Evolutionary conservation across 2,888 invertebrate species (phyloP).

Genomic region (Coelopa pilipes): DNA sequence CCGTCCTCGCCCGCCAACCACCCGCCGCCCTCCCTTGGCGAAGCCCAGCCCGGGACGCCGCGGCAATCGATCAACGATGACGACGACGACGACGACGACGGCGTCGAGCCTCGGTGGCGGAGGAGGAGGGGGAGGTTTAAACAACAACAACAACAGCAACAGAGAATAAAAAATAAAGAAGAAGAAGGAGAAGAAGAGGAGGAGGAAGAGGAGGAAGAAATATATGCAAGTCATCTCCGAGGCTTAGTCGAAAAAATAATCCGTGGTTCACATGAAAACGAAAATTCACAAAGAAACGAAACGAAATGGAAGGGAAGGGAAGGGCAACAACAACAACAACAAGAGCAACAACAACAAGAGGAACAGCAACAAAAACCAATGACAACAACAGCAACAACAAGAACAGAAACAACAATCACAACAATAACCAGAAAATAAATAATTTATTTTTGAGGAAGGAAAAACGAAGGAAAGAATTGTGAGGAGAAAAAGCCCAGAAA

Average conservation of each 20-base stretch:
- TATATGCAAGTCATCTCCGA: slow-evolving; percentile 11
- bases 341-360: background rate
- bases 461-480: background rate
- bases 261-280: background rate
- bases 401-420: no score
- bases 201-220: background rate
- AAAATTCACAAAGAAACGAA: background rate
- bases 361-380: no score
- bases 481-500: no score
- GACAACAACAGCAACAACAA: no score
- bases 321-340: no score
- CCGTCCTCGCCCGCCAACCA: no score
- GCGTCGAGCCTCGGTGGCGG: background rate
- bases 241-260: slow-evolving; percentile 1
- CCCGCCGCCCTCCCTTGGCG: no score
- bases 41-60: no score
- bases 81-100: background rate
- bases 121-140: no score
- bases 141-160: background rate
- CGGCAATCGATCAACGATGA: slow-evolving; percentile 3
- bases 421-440: slow-evolving; percentile 11
- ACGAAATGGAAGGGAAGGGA: no score
- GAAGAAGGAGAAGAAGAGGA: no score
- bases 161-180: background rate
- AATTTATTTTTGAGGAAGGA: background rate